Evolutionary conservation across 2,888 invertebrate genomes (phyloP).

Genomic region (Tetrapedia diversipes): DNA sequence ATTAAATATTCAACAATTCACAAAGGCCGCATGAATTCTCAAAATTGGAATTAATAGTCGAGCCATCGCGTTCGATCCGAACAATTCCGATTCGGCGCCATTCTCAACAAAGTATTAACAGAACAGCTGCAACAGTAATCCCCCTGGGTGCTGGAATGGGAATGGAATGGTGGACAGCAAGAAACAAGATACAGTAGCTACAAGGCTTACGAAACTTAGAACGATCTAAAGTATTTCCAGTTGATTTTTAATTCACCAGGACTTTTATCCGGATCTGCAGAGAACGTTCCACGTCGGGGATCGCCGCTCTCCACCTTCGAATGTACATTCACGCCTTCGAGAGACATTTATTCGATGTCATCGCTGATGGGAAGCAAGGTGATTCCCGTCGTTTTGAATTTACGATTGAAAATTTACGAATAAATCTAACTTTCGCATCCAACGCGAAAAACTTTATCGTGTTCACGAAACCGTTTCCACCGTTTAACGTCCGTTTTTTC

Average conservation of each 20-base stretch:
- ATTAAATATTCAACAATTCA: no score
- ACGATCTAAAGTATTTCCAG: slow-evolving; percentile 39
- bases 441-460: neutral
- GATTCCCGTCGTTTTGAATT: slow-evolving; percentile 41
- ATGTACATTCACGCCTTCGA: slow-evolving; percentile 16
- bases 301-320: neutral
- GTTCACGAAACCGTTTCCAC: neutral
- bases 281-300: slow-evolving; percentile 11
- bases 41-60: slow-evolving; percentile 44
- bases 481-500: no score
- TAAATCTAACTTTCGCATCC: slow-evolving; percentile 28
- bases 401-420: slow-evolving; percentile 43
- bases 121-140: slow-evolving; percentile 43
- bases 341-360: slow-evolving; percentile 34
- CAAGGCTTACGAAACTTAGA: slow-evolving; percentile 43
- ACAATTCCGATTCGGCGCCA: slow-evolving; percentile 4
- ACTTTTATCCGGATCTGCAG: slow-evolving; percentile 16
- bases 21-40: slow-evolving; percentile 28
- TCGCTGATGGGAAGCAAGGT: slow-evolving; percentile 7
- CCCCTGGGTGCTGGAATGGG: neutral
- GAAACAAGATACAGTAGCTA: slow-evolving; percentile 31
- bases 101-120: slow-evolving; percentile 44
- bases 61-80: slow-evolving; percentile 36
- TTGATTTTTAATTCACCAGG: slow-evolving; percentile 54
- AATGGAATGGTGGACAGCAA: neutral